A percentile compares a stretch with the other conserved stretches of the same genome.
These are phyloP conservation scores for Rotaria magnacalcarata DNA, from an alignment of 2,888 invertebrate species.

Conservation along the genomic window DNA sequence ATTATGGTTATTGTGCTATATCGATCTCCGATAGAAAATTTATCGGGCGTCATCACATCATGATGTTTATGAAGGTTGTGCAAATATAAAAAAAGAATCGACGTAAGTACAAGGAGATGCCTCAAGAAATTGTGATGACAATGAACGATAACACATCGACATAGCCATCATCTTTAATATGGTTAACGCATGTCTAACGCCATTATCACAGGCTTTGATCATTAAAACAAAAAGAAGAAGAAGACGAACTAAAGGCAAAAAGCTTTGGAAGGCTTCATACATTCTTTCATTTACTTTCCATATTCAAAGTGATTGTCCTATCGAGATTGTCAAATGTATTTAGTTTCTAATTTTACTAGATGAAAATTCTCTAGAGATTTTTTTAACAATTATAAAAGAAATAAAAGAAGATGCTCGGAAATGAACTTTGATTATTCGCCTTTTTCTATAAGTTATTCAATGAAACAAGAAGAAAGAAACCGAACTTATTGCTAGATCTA, in stretches of 20 bases:
- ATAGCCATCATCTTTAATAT: not conserved
- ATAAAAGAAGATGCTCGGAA: not conserved
- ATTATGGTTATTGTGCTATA: not conserved
- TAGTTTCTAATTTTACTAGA: not conserved
- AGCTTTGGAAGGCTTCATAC: not conserved
- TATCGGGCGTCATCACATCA: not conserved
- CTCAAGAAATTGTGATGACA: not conserved
- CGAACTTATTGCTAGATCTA: too few species aligned
- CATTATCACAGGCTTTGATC: not conserved
- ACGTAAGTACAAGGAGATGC: not conserved
- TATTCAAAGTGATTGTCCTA: not conserved
- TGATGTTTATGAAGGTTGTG: not conserved
- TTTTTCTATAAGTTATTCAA: not conserved
- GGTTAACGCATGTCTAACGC: constrained; percentile 1
- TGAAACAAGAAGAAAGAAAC: not conserved
- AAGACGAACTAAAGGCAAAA: not conserved
- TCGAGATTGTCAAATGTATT: not conserved
- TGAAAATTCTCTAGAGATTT: not conserved
- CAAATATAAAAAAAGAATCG: not conserved
- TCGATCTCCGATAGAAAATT: not conserved
- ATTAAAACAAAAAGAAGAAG: not conserved
- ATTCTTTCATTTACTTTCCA: not conserved
- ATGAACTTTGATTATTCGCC: not conserved
- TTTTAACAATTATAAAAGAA: not conserved
- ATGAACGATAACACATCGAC: not conserved